Base-by-base conservation (phyloP, 2,888 invertebrate species). In the Marronus borbonicus region DNA sequence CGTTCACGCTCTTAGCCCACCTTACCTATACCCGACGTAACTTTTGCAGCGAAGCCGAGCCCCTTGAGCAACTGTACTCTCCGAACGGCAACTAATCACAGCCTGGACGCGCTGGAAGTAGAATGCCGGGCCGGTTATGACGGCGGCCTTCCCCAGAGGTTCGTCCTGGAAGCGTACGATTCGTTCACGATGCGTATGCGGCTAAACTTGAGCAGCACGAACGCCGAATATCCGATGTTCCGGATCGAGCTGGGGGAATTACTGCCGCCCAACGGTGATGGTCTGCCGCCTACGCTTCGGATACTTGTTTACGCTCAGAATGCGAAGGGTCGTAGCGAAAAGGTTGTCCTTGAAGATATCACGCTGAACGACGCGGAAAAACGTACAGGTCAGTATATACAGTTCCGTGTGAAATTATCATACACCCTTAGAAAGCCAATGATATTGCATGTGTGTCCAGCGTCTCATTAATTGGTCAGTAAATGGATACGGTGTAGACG, bases 81-180 rank as follows among this genome's bases (percentile, higher is more conserved):
- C 62, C 93, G 94, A 85, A 91, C 92, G 64, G 93, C 94, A 68
- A 89, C 90, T 72, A 92, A 92, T 85, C 90, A 90, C 81, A 92
- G 89, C 80, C 85, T 89, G 49, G 91, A 92, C 83, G 88, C 90
- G 74, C 89, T 97, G 85, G 94, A 95, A 85, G 93, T 97, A 79
- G 95, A 96, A 84, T 97, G 97, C 88, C 93, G 95, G 79, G 92
- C 95, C 0, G 97, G 97, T 64, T 96, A 96, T 87, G 96, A 97
- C 85, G 97, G 97, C 1, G 97, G 97, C 0, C 91, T 97, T 78
- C 94, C 95, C 60, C 97, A 97, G 88, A 93, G 93, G 81, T 97
- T 97, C 89, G 90, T 94, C 75, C 89, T 97, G 78, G 96, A 97
- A 87, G 96, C 96, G 0, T 92, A 95, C 84, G 96, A 96, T 84